Percentiles rank a stretch among this genome's conserved stretches.
Conservation (phyloP, 2,888 invertebrate species). For the Drosophila paucipuncta region DNA sequence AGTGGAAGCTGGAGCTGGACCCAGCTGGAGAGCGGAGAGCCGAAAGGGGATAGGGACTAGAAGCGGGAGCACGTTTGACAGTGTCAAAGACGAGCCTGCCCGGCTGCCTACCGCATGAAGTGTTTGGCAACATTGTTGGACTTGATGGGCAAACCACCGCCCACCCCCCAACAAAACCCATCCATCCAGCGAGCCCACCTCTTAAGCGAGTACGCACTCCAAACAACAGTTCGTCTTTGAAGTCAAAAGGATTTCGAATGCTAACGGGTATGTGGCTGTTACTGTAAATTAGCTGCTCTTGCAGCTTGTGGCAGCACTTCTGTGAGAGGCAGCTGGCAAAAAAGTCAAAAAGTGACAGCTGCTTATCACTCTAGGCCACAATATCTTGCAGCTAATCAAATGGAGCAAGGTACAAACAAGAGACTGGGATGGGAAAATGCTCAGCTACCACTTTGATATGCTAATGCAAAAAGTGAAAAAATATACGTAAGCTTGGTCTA, state of each 20-base stretch:
- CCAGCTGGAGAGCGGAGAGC: background rate
- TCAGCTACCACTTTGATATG: background rate
- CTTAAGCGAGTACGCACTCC: constrained; percentile 46
- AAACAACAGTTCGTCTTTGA: constrained; percentile 80
- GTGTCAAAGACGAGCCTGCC: constrained; percentile 74
- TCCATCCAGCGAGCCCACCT: background rate
- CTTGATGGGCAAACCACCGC: background rate
- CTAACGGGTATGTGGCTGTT: constrained; percentile 5
- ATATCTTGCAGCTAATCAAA: constrained; percentile 43
- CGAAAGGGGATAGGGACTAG: background rate
- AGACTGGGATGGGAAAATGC: background rate
- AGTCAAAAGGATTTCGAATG: constrained; percentile 69
- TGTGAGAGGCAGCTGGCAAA: constrained; percentile 25
- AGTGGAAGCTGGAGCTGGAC: constrained; percentile 26
- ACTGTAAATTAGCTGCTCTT: constrained; percentile 73
- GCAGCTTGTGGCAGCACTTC: background rate
- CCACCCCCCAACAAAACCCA: background rate
- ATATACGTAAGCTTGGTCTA: background rate
- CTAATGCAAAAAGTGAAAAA: background rate
- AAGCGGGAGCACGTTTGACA: constrained; percentile 59
- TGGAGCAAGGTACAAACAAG: constrained; percentile 2
- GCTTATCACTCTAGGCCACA: constrained; percentile 33
- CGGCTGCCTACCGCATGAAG: constrained; percentile 70
- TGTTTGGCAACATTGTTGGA: constrained; percentile 69
- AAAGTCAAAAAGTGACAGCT: constrained; percentile 40